Evolutionary conservation across 2,797 vertebrate genomes (phyloP).

Genomic region (Pangasius mekongensis): DNA sequence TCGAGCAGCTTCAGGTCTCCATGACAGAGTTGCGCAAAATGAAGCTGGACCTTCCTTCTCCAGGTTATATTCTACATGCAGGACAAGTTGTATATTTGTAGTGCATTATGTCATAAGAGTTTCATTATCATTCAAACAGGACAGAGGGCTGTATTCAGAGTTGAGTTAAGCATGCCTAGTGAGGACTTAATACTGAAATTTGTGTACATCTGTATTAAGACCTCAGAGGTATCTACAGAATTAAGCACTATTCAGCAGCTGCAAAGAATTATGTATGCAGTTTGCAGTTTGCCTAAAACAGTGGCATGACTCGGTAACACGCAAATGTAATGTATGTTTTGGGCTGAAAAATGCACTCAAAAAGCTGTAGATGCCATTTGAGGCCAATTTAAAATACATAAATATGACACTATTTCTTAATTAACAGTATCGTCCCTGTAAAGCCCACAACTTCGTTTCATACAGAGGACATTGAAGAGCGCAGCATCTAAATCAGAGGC

Average conservation of each 20-base stretch:
- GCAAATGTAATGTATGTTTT: background rate
- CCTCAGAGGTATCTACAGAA: background rate
- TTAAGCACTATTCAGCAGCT: background rate
- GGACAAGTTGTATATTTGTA: background rate
- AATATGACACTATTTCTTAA: background rate
- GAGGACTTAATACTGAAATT: background rate
- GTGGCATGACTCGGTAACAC: background rate
- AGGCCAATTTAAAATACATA: background rate
- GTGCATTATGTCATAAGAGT: background rate
- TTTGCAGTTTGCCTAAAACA: background rate
- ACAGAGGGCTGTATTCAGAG: background rate
- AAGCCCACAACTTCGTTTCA: background rate
- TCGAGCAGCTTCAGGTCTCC: conserved; percentile 79
- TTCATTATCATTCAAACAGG: background rate
- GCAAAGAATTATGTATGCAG: background rate
- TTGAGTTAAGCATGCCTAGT: background rate
- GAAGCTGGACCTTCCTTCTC: conserved; percentile 81
- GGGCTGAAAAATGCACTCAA: background rate
- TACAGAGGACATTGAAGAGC: background rate
- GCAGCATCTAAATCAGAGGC: background rate
- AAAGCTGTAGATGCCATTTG: background rate
- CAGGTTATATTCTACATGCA: conserved; percentile 67
- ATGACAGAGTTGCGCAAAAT: conserved; percentile 81
- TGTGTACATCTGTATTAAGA: background rate
- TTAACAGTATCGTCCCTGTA: background rate